phyloP scores from a whole-genome alignment of 2,888 invertebrate species.

The Ecliptopera silaceata region DNA sequence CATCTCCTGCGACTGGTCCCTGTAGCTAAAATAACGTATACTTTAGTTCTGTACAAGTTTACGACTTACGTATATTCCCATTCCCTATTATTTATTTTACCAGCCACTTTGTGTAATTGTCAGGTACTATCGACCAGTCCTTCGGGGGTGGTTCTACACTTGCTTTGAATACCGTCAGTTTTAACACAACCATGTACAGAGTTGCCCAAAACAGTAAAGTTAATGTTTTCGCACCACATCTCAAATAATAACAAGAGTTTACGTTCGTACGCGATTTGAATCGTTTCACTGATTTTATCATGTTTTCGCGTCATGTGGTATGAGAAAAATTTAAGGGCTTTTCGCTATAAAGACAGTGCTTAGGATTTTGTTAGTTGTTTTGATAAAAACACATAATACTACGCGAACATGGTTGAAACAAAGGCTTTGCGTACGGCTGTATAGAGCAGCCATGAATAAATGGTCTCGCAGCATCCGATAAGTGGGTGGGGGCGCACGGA shows the following conservation, averaged over 20 bases:
- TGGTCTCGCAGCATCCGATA: slow-evolving; percentile 63
- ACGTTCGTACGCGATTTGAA: slow-evolving; percentile 60
- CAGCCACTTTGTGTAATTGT: slow-evolving; percentile 78
- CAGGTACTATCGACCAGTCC: slow-evolving; percentile 69
- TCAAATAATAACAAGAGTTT: slow-evolving; percentile 64
- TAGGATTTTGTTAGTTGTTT: slow-evolving; percentile 28
- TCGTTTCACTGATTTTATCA: slow-evolving; percentile 65
- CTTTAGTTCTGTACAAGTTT: background rate
- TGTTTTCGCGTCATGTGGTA: slow-evolving; percentile 67
- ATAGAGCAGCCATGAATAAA: slow-evolving; percentile 34
- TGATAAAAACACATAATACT: slow-evolving; percentile 29
- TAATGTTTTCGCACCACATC: slow-evolving; percentile 73
- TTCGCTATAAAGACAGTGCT: slow-evolving; percentile 31
- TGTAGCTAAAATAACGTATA: slow-evolving; percentile 53
- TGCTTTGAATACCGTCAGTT: slow-evolving; percentile 77
- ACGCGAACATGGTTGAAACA: slow-evolving; percentile 48
- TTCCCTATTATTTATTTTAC: slow-evolving; percentile 45
- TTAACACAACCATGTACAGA: slow-evolving; percentile 75
- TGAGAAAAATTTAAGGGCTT: slow-evolving; percentile 30
- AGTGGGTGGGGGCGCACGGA: slow-evolving; percentile 35
- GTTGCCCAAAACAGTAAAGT: slow-evolving; percentile 77
- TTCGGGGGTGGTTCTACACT: slow-evolving; percentile 57
- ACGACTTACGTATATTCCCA: background rate
- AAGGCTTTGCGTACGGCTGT: slow-evolving; percentile 27
- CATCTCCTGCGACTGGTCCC: slow-evolving; percentile 66